Conservation (phyloP, 1,140 invertebrate genomes). For the Drosophila parabipectinata region DNA sequence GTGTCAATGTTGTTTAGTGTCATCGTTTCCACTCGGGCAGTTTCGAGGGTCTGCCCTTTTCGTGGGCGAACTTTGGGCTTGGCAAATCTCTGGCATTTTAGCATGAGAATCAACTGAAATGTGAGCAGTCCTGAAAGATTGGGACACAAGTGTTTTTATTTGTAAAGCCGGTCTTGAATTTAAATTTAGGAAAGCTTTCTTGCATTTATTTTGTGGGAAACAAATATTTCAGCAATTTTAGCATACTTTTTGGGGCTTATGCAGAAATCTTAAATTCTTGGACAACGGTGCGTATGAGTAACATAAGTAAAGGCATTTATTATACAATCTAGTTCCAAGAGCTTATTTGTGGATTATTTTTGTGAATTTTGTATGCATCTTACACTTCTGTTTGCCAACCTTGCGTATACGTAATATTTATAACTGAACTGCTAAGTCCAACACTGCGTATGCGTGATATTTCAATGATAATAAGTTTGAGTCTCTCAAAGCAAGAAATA, state of each 20-base stretch:
- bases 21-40: slow-evolving; percentile 54
- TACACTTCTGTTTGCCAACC: background rate
- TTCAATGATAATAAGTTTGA: background rate
- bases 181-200: slow-evolving; percentile 18
- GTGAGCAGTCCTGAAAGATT: slow-evolving; percentile 32
- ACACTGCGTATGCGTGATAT: slow-evolving; percentile 44
- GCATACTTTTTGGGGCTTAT: slow-evolving; percentile 2
- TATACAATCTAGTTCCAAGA: background rate
- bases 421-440: background rate
- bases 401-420: background rate
- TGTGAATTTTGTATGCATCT: background rate
- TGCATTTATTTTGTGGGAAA: background rate
- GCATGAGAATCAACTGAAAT: slow-evolving; percentile 63
- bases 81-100: slow-evolving; percentile 46
- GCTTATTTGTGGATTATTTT: background rate
- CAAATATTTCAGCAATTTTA: background rate
- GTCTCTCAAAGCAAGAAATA: background rate
- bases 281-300: slow-evolving; percentile 42
- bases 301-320: background rate
- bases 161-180: slow-evolving; percentile 26
- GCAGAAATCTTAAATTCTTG: background rate
- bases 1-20: slow-evolving; percentile 78
- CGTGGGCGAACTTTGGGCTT: slow-evolving; percentile 21
- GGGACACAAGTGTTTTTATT: slow-evolving; percentile 11
- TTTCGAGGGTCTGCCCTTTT: slow-evolving; percentile 47